Evolutionary conservation across 2,888 invertebrate species (phyloP).

Genomic region (Agriopis leucophaearia): DNA sequence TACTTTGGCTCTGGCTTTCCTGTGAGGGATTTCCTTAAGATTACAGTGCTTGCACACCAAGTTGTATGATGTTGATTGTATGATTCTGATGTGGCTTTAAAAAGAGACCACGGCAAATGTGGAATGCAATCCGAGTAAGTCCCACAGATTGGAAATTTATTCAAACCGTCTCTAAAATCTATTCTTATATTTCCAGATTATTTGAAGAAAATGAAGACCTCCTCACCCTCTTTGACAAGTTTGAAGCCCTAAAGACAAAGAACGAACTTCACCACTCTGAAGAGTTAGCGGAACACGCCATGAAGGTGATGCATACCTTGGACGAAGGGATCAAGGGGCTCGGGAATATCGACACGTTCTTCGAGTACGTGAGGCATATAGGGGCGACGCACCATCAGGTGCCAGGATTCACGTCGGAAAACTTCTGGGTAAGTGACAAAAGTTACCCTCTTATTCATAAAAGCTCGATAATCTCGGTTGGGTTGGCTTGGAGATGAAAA

Average conservation of each 20-base stretch:
- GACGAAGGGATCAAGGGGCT: conserved; percentile 95
- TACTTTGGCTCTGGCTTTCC: no score
- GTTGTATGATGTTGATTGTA: no score
- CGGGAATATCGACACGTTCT: conserved; percentile 93
- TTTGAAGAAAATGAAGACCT: conserved; percentile 94
- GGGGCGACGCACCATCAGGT: conserved; percentile 94
- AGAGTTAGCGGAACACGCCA: conserved; percentile 95
- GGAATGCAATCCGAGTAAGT: no score
- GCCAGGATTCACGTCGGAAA: conserved; percentile 93
- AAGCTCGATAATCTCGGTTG: no score
- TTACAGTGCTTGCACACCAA: no score
- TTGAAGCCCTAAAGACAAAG: conserved; percentile 90
- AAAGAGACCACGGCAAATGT: no score
- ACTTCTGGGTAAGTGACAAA: conserved; percentile 91
- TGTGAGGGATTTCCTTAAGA: no score
- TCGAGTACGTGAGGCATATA: conserved; percentile 91
- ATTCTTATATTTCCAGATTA: conserved; percentile 85
- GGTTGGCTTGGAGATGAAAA: no score
- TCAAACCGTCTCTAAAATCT: neutral
- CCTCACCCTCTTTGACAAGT: conserved; percentile 91
- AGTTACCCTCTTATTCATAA: no score
- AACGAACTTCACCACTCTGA: conserved; percentile 92
- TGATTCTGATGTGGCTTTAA: no score
- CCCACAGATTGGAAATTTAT: no score
- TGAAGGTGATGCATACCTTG: conserved; percentile 94